phyloP scores from a whole-genome alignment of 2,888 invertebrate species.

The Pedicia rivosa region DNA sequence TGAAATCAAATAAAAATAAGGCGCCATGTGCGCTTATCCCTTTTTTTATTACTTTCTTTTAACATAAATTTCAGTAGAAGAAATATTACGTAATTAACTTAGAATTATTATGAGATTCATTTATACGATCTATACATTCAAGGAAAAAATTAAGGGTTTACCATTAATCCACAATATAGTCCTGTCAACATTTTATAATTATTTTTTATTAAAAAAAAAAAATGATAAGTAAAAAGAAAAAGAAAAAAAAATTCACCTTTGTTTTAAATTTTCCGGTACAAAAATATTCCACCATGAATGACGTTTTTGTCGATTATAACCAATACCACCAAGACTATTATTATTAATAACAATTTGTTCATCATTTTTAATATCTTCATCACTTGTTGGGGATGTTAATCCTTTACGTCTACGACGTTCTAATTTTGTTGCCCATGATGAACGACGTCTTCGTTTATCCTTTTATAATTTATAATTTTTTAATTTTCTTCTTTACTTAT shows the following conservation, averaged over 20 bases:
- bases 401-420: constrained; percentile 27
- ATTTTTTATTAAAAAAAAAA: too few species aligned
- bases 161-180: too few species aligned
- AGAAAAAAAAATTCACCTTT: constrained; percentile 44
- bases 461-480: constrained; percentile 12
- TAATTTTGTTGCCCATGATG: constrained; percentile 28
- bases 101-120: too few species aligned
- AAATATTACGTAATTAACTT: too few species aligned
- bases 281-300: constrained; percentile 85
- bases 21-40: too few species aligned
- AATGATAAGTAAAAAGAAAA: constrained; percentile 7
- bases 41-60: too few species aligned
- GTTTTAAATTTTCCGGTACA: constrained; percentile 54
- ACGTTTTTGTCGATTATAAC: constrained; percentile 42
- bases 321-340: constrained; percentile 16
- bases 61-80: too few species aligned
- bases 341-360: constrained; percentile 11
- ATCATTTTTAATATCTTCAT: constrained; percentile 4
- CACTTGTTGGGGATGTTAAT: constrained; percentile 1
- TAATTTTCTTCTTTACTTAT: constrained; percentile 1
- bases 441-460: constrained; percentile 27
- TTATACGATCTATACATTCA: too few species aligned
- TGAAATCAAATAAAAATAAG: too few species aligned
- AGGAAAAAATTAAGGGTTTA: too few species aligned
- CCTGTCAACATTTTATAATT: too few species aligned